Evolutionary conservation across 2,113 vertebrate genomes (phyloP), one percentile per base, ranked within the genome.

Genomic region (Caracal caracal): DNA sequence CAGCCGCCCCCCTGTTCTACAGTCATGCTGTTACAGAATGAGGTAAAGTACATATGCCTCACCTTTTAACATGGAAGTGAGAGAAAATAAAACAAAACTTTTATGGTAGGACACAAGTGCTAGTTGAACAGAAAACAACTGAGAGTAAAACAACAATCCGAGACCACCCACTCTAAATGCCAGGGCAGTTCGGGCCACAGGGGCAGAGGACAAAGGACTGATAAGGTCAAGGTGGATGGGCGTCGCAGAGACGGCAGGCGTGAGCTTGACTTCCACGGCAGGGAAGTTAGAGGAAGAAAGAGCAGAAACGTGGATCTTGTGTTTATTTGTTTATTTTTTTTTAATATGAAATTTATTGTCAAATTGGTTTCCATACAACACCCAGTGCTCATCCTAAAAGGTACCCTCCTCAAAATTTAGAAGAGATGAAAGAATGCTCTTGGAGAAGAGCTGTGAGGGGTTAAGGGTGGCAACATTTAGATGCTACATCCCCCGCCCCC

Each of bases 211-310:
- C 20, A 40, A 43, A 47, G 35, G 20, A 20, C 13, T 1, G 26
- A 17, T 12, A 12, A 33, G 47, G 59, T 22, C 68, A n/a, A 47
- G 43, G 2, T 30, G 17, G 76, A 24, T 30, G 35, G 76, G 10
- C 0, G 0, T 4, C 1, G 16, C 5, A 6, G 43, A 6, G 24
- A 17, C 10, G 6, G 22, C 35, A 15, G 66, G 66, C 10, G 2
- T 15, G 12, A 76, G 22, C 33, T 10, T 47, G 53, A 53, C 47
- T 30, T 51, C 6, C 37, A 12, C 26, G 12, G 26, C 61, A 11
- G 28, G 40, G 19, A 19, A 26, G 24, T 33, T 3, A 24, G 63
- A 33, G 9, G 13, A 93, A 68, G 59, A 47, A 30, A 80, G 65
- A 65, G 8, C 63, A 24, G 51, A 63, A 30, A 0, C 12, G 24